Evolutionary conservation across 2,888 invertebrate species (phyloP).

Genomic region (Flabesymbios commensalis): DNA sequence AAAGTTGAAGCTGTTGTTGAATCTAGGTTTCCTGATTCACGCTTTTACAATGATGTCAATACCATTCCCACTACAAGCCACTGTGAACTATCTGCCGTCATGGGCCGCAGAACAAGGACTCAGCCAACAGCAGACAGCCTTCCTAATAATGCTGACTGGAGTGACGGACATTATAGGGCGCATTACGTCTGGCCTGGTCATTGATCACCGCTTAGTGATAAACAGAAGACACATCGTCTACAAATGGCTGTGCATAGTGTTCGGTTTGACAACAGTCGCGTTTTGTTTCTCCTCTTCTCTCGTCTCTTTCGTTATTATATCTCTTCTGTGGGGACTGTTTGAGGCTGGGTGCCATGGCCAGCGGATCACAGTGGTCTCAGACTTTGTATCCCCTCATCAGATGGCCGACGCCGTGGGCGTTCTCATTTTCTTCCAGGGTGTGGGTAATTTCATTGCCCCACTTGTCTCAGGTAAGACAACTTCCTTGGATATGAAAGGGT

Average conservation of each 20-base stretch:
- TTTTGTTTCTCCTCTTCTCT: background rate
- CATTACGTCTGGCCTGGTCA: conserved; percentile 63
- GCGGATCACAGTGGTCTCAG: conserved; percentile 5
- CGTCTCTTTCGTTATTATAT: conserved; percentile 34
- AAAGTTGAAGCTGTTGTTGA: no score
- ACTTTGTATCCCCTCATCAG: conserved; percentile 2
- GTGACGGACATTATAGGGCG: conserved; percentile 88
- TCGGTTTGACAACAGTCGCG: background rate
- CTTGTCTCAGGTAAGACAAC: conserved; percentile 6
- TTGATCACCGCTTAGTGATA: conserved; percentile 38
- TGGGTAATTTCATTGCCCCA: conserved; percentile 13
- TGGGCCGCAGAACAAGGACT: conserved; percentile 38
- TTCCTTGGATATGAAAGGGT: no score
- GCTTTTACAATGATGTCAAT: no score
- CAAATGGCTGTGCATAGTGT: conserved; percentile 5
- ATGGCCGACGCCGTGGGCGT: conserved; percentile 4
- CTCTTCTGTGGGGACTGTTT: conserved; percentile 23
- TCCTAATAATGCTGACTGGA: conserved; percentile 83
- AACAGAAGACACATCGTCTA: conserved; percentile 36
- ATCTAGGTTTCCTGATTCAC: no score
- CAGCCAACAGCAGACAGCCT: conserved; percentile 64
- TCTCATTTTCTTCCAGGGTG: conserved; percentile 4
- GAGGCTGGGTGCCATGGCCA: conserved; percentile 13
- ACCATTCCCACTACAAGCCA: conserved; percentile 38
- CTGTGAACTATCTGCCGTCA: conserved; percentile 43